Evolutionary conservation across 2,113 vertebrate species (phyloP).

Genomic region (Apodemus speciosus): DNA sequence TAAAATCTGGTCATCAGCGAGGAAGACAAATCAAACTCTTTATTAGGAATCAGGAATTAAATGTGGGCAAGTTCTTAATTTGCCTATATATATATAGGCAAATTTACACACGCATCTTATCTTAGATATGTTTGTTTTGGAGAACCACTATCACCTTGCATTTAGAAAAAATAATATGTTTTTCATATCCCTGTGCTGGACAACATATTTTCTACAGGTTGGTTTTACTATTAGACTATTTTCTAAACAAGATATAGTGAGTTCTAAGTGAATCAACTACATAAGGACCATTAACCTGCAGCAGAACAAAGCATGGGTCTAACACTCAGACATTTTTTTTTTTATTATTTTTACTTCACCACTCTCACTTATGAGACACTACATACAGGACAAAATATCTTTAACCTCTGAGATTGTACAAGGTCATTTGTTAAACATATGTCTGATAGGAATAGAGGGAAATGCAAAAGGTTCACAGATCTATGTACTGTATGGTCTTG

Average conservation of each 20-base stretch:
- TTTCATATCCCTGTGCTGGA: not conserved
- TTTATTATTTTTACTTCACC: not conserved
- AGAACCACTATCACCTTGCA: not conserved
- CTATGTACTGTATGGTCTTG: not conserved
- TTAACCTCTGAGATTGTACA: not conserved
- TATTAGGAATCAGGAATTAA: not conserved
- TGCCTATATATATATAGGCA: not conserved
- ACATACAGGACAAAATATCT: not conserved
- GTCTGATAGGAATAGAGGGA: not conserved
- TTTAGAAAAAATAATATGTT: not conserved
- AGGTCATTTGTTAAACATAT: not conserved
- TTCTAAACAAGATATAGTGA: not conserved
- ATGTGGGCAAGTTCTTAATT: not conserved
- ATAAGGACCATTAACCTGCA: not conserved
- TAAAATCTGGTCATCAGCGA: not conserved
- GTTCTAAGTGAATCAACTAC: not conserved
- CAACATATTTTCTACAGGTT: not conserved
- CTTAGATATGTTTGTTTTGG: not conserved
- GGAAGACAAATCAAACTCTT: not conserved
- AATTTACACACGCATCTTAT: not conserved
- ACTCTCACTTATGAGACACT: not conserved
- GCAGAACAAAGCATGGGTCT: not conserved
- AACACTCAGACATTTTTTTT: not conserved
- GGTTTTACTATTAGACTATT: not conserved
- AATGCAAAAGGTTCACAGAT: not conserved